Conservation (phyloP, 2,797 vertebrate species). For the Paratrypauchen microcephalus region DNA sequence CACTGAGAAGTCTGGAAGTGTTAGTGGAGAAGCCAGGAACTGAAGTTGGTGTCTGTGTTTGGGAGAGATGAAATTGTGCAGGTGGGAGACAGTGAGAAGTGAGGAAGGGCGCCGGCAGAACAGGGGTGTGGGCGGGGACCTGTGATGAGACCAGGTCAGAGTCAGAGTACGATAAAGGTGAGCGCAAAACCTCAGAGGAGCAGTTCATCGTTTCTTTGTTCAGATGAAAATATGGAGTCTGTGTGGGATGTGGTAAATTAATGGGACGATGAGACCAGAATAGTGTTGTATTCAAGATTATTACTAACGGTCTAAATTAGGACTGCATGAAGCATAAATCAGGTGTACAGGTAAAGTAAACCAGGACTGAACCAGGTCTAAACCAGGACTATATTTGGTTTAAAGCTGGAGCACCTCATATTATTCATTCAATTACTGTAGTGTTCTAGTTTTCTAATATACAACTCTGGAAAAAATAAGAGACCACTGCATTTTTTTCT, state of each 20-base stretch:
- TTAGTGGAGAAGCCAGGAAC: constrained; percentile 14
- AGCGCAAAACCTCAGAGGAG: constrained; percentile 42
- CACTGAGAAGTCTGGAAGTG: constrained; percentile 15
- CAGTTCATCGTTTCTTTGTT: constrained; percentile 31
- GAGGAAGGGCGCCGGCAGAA: constrained; percentile 45
- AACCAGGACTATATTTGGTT: neutral
- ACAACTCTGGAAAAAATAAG: too few relatives aligned
- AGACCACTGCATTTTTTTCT: too few relatives aligned
- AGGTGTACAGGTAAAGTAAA: neutral
- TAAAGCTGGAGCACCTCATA: neutral
- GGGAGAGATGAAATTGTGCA: constrained; percentile 10
- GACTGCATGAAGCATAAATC: too few relatives aligned
- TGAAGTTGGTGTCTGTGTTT: constrained; percentile 12
- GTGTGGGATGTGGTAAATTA: neutral
- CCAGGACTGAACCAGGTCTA: neutral
- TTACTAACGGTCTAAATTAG: neutral
- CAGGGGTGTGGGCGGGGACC: constrained; percentile 37
- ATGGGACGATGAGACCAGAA: neutral
- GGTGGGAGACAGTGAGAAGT: constrained; percentile 52
- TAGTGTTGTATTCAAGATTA: neutral
- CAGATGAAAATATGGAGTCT: constrained; percentile 25
- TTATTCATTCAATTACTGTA: neutral
- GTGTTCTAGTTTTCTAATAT: neutral
- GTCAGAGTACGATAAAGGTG: constrained; percentile 51
- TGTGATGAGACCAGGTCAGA: constrained; percentile 30